Evolutionary conservation across 2,113 vertebrate species (phyloP).

Genomic region (Bujurquina vittata): DNA sequence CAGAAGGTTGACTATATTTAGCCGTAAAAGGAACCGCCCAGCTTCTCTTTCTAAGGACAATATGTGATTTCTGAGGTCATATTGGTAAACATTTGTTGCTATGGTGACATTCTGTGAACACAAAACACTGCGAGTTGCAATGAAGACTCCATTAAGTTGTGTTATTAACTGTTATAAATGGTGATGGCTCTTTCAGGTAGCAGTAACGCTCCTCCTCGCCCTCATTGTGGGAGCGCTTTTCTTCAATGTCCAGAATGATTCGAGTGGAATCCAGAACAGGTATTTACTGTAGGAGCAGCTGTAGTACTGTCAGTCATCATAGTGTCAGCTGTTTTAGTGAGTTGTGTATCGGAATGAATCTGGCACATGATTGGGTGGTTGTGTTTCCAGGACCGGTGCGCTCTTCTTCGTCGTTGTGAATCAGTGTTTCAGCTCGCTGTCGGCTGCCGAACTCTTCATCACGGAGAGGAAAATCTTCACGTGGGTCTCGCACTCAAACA

Average conservation of each 20-base stretch:
- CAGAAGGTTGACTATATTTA: background rate
- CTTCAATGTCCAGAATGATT: slow-evolving; percentile 78
- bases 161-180: too few species aligned
- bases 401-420: slow-evolving; percentile 93
- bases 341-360: background rate
- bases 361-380: background rate
- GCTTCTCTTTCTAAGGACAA: background rate
- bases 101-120: background rate
- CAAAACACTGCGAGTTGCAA: background rate
- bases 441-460: slow-evolving; percentile 91
- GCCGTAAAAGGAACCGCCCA: background rate
- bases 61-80: background rate
- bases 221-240: slow-evolving; percentile 88
- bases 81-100: background rate
- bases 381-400: slow-evolving; percentile 83
- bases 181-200: slow-evolving; percentile 71
- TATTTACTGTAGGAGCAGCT: slow-evolving; percentile 34
- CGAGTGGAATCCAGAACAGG: slow-evolving; percentile 90
- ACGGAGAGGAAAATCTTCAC: slow-evolving; percentile 91
- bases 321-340: background rate
- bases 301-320: background rate
- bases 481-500: slow-evolving; percentile 78
- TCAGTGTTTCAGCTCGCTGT: slow-evolving; percentile 90
- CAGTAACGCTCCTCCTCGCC: slow-evolving; percentile 82
- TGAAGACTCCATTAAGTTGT: background rate